Evolutionary conservation across 2,888 invertebrate species (phyloP).

Genomic region (Arenicola marina): DNA sequence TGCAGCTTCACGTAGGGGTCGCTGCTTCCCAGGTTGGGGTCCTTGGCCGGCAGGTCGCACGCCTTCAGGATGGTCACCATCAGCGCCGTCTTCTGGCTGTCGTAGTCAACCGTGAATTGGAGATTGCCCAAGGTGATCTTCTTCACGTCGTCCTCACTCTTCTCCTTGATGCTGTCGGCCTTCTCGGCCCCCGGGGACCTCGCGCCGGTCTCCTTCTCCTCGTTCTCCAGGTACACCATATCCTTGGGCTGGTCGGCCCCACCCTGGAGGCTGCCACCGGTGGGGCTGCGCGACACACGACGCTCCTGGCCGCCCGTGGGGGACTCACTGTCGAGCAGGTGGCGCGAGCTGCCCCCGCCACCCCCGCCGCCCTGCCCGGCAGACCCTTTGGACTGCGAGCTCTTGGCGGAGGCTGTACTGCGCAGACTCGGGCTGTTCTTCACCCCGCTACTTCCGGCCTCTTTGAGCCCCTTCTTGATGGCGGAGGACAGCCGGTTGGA

Average conservation of each 20-base stretch:
- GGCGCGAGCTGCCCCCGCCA: not conserved
- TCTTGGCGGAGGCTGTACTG: constrained; percentile 22
- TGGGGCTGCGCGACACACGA: constrained; percentile 8
- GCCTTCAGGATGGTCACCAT: constrained; percentile 91
- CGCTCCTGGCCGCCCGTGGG: not conserved
- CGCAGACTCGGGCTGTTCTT: constrained; percentile 28
- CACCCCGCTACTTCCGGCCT: constrained; percentile 13
- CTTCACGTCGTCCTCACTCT: constrained; percentile 46
- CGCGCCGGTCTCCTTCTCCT: constrained; percentile 3
- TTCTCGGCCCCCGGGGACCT: constrained; percentile 39
- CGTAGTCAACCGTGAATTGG: constrained; percentile 87
- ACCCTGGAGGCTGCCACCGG: not conserved
- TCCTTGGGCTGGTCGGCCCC: constrained; percentile 18
- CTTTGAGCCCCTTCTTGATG: constrained; percentile 56
- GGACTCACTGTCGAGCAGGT: constrained; percentile 10
- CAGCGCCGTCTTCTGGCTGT: constrained; percentile 85
- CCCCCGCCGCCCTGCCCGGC: not conserved
- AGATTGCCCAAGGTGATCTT: constrained; percentile 78
- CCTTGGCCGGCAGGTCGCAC: constrained; percentile 81
- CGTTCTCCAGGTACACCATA: constrained; percentile 14
- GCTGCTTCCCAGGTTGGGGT: constrained; percentile 77
- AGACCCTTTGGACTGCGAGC: constrained; percentile 1
- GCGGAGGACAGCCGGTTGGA: constrained; percentile 54
- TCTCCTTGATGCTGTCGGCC: constrained; percentile 60
- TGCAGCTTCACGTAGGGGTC: constrained; percentile 99